Conservation (phyloP, 1,140 invertebrate genomes). For the Calycopis cecrops region DNA sequence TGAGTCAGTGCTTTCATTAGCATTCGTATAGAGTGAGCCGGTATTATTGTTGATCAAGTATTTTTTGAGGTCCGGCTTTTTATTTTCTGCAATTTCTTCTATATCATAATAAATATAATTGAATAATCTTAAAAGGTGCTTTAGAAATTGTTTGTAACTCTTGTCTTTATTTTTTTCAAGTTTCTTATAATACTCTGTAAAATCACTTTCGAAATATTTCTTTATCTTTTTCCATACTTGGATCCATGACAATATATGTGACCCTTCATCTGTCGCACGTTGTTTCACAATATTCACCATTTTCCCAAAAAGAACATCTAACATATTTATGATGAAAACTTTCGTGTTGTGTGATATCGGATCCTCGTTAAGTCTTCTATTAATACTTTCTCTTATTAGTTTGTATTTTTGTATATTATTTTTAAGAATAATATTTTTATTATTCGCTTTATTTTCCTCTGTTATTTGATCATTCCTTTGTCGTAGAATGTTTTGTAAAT, state of each 20-base stretch:
- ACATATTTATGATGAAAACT: conserved; percentile 34
- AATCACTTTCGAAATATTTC: conserved; percentile 22
- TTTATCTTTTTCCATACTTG: conserved; percentile 24
- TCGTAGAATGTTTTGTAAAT: no score
- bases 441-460: conserved; percentile 16
- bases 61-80: background rate
- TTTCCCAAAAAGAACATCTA: conserved; percentile 42
- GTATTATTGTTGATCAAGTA: no score
- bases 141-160: conserved; percentile 17
- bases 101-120: conserved; percentile 9
- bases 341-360: conserved; percentile 37
- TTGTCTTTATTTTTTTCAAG: conserved; percentile 10
- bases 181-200: conserved; percentile 13
- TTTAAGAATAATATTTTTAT: conserved; percentile 26
- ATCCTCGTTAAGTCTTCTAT: conserved; percentile 37
- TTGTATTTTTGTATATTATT: conserved; percentile 39
- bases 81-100: conserved; percentile 2
- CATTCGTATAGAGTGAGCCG: no score
- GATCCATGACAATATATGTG: conserved; percentile 15
- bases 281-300: conserved; percentile 18
- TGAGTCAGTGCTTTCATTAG: no score
- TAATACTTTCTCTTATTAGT: conserved; percentile 38
- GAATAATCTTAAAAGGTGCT: conserved; percentile 18
- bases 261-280: no score
- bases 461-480: conserved; percentile 30